Percentiles rank a stretch among this genome's conserved stretches.
Evolutionary conservation across 2,113 vertebrate genomes (phyloP).

Genomic region (Ondatra zibethicus): DNA sequence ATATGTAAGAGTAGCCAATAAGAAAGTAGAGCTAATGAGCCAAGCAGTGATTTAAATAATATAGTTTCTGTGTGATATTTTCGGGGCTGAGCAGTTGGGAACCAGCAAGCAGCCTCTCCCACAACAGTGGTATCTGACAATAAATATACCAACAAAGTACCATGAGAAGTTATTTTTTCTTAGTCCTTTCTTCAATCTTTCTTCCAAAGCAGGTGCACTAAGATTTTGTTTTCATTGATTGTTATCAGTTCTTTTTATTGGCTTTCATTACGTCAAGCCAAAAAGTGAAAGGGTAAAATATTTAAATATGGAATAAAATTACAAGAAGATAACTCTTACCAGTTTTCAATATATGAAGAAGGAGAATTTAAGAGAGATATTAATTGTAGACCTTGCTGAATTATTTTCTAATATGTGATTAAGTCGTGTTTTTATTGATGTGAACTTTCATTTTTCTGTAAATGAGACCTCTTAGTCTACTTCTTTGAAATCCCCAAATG

Average conservation of each 20-base stretch:
- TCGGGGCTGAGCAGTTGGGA: too few species aligned
- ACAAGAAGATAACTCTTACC: neutral
- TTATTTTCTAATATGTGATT: neutral
- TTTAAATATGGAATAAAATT: neutral
- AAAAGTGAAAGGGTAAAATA: neutral
- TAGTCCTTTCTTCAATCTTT: neutral
- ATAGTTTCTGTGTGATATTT: too few species aligned
- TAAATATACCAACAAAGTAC: neutral
- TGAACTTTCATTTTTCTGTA: neutral
- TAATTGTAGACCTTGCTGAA: neutral
- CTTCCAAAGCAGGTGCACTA: neutral
- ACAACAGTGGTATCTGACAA: neutral
- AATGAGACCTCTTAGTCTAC: neutral
- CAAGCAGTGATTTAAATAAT: too few species aligned
- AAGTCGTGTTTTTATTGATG: neutral
- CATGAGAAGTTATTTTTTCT: neutral
- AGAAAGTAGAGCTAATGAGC: too few species aligned
- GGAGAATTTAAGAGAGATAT: neutral
- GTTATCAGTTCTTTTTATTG: neutral
- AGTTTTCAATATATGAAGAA: neutral
- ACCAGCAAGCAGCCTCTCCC: too few species aligned
- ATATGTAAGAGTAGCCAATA: too few species aligned
- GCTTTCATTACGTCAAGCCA: neutral
- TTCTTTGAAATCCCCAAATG: neutral
- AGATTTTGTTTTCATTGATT: neutral